A percentile compares a stretch with the other conserved stretches of the same genome.
Conservation (phyloP, 2,888 invertebrate genomes). For the Euphydryas editha region DNA sequence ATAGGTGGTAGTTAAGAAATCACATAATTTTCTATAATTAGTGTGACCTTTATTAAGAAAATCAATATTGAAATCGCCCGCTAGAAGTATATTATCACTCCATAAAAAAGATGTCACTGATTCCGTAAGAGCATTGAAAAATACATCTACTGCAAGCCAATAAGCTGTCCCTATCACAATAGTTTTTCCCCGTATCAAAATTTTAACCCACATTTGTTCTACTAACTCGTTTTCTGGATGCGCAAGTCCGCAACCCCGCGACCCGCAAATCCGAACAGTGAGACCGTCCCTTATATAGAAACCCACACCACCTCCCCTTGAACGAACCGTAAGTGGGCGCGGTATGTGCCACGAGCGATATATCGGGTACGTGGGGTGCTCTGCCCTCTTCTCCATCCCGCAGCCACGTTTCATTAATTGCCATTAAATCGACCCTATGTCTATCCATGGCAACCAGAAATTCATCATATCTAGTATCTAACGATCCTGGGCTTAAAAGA, state of each 20-base stretch:
- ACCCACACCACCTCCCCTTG: conserved; percentile 32
- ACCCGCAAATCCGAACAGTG: neutral
- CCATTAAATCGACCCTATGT: conserved; percentile 27
- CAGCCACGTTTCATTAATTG: conserved; percentile 35
- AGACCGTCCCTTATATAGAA: conserved; percentile 24
- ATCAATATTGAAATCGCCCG: conserved; percentile 12
- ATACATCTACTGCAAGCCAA: conserved; percentile 12
- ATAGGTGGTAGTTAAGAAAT: neutral
- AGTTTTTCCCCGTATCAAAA: conserved; percentile 12
- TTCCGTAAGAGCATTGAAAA: neutral
- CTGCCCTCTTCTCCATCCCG: conserved; percentile 22
- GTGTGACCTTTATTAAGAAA: neutral
- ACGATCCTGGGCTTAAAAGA: conserved; percentile 19
- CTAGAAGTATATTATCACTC: neutral
- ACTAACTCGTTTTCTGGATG: neutral
- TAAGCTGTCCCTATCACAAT: conserved; percentile 26
- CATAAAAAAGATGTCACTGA: neutral
- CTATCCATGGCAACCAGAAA: conserved; percentile 29
- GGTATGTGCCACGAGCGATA: conserved; percentile 32
- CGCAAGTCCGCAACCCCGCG: too few species aligned
- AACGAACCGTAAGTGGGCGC: conserved; percentile 10
- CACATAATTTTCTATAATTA: neutral
- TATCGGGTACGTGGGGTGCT: conserved; percentile 27
- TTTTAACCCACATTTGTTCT: conserved; percentile 25
- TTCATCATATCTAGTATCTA: conserved; percentile 31